Evolutionary conservation across 2,797 vertebrate species (phyloP).

Genomic region (Clarias laeviceps): DNA sequence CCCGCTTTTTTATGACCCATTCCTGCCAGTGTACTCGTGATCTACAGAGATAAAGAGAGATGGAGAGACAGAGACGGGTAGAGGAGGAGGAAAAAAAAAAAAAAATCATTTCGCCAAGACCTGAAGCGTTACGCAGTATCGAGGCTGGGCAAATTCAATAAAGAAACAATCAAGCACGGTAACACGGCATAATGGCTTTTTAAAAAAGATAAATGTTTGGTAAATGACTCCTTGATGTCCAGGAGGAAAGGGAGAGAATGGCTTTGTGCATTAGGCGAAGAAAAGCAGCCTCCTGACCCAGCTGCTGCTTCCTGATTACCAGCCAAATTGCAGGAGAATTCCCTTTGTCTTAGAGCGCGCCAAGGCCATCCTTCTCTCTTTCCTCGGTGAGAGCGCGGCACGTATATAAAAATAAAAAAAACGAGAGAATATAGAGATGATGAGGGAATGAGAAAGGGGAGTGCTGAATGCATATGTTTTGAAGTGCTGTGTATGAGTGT

Average conservation of each 20-base stretch:
- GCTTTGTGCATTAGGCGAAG: conserved; percentile 59
- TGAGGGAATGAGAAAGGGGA: conserved; percentile 25
- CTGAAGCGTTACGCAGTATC: conserved; percentile 57
- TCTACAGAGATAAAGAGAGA: conserved; percentile 50
- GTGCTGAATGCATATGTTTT: background rate
- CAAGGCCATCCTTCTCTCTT: conserved; percentile 49
- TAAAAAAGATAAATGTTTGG: conserved; percentile 66
- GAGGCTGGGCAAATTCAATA: conserved; percentile 62
- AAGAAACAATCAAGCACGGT: conserved; percentile 64
- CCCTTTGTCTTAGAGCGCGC: conserved; percentile 50
- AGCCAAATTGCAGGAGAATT: conserved; percentile 60
- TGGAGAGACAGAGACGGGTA: conserved; percentile 13
- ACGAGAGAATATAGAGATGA: background rate
- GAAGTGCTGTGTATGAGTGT: background rate
- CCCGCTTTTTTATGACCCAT: conserved; percentile 46
- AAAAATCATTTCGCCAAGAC: conserved; percentile 60
- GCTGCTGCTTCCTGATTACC: conserved; percentile 61
- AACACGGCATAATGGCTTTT: conserved; percentile 66
- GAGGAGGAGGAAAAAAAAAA: background rate
- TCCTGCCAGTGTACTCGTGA: conserved; percentile 53
- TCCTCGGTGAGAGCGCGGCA: background rate
- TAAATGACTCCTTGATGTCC: conserved; percentile 65
- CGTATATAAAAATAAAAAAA: background rate
- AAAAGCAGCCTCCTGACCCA: conserved; percentile 58
- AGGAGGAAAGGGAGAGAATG: conserved; percentile 59